Percentiles rank a stretch among this genome's conserved stretches.
These are phyloP conservation scores for Temnothorax nylanderi DNA, from an alignment of 1,140 invertebrate species.

Conservation along the genomic window DNA sequence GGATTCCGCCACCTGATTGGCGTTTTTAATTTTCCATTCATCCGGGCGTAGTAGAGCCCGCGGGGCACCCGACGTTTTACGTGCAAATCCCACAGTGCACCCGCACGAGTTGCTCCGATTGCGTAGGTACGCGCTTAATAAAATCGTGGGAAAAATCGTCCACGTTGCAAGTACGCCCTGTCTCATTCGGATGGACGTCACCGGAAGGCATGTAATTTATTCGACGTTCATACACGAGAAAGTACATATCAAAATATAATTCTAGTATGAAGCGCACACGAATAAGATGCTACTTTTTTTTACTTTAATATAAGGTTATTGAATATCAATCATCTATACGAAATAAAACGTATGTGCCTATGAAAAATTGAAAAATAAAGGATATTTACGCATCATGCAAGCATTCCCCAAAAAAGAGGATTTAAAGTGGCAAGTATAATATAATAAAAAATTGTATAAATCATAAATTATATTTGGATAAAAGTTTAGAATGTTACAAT, in stretches of 20 bases:
- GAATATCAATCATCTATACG: background rate
- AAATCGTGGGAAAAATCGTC: conserved; percentile 49
- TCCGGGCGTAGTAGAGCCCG: conserved; percentile 58
- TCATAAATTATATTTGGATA: background rate
- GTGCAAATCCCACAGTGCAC: conserved; percentile 60
- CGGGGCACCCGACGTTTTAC: conserved; percentile 67
- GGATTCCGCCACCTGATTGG: conserved; percentile 74
- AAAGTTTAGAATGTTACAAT: background rate
- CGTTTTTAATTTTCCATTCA: conserved; percentile 80
- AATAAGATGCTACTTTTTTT: background rate
- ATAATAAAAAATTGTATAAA: background rate
- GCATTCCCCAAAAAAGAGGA: background rate
- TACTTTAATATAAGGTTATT: background rate
- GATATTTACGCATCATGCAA: background rate
- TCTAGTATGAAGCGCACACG: background rate
- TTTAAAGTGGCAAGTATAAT: background rate
- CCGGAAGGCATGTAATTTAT: conserved; percentile 58
- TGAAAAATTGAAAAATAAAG: background rate
- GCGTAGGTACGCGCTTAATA: conserved; percentile 61
- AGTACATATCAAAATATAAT: conserved; percentile 42
- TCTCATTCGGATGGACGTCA: conserved; percentile 50
- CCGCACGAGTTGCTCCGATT: conserved; percentile 51
- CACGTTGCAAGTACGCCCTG: conserved; percentile 44
- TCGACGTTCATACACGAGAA: conserved; percentile 31
- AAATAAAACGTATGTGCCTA: background rate